phyloP scores from a whole-genome alignment of 64 coral and sea anemone genomes.

The Astreopora myriophthalma region DNA sequence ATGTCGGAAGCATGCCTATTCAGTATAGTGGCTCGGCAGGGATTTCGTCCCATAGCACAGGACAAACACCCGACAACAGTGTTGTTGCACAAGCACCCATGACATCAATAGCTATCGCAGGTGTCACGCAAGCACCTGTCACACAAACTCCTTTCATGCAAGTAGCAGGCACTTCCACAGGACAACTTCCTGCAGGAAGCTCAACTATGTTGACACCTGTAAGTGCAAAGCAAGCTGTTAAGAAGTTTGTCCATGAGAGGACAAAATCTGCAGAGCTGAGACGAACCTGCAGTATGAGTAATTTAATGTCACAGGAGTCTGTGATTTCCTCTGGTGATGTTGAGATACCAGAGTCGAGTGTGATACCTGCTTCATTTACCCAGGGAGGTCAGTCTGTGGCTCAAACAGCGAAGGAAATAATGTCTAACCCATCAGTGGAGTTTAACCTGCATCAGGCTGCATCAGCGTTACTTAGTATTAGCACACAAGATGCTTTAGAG shows the following conservation, averaged over 20 bases:
- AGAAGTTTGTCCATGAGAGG: constrained; percentile 85
- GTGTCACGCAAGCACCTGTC: background rate
- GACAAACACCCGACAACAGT: background rate
- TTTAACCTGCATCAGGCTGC: constrained; percentile 92
- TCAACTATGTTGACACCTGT: constrained; percentile 28
- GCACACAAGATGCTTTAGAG: constrained; percentile 63
- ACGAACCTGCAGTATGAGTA: constrained; percentile 27
- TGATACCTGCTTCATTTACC: background rate
- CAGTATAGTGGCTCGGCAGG: background rate
- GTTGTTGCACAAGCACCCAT: constrained; percentile 19
- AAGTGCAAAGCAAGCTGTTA: constrained; percentile 92
- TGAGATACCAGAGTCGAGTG: background rate
- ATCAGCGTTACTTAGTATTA: constrained; percentile 87
- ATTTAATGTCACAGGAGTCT: background rate
- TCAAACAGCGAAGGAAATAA: background rate
- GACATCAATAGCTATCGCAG: constrained; percentile 5
- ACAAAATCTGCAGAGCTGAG: constrained; percentile 83
- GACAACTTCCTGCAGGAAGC: constrained; percentile 6
- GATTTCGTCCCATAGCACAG: background rate
- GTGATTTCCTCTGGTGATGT: background rate
- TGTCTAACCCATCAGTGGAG: constrained; percentile 37
- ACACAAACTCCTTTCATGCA: constrained; percentile 32
- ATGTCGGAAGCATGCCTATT: constrained; percentile 1
- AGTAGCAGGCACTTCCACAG: background rate
- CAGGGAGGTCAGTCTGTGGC: background rate